A percentile compares a stretch with the other conserved stretches of the same genome.
Evolutionary conservation across 2,113 vertebrate genomes (phyloP).

Genomic region (Delphinus delphis): DNA sequence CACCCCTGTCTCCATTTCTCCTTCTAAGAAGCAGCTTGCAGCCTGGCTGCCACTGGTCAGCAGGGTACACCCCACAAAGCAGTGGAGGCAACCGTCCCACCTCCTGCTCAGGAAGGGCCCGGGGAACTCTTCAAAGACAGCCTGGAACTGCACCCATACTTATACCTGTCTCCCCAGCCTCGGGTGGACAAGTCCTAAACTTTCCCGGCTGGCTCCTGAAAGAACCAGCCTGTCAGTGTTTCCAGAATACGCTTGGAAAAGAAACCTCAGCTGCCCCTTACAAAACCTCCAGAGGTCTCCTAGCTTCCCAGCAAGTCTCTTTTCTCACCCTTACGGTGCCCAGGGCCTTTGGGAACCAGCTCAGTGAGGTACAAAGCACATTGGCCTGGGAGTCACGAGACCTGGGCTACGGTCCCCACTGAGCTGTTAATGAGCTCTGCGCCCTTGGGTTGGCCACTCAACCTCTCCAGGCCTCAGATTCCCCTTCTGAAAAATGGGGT

Average conservation of each 20-base stretch:
- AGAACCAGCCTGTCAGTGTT: neutral
- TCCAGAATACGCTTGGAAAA: neutral
- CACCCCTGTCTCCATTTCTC: rapidly evolving
- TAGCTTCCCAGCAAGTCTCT: neutral
- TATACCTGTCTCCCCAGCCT: neutral
- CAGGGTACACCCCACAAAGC: neutral
- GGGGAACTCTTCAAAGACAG: neutral
- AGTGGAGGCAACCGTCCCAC: neutral
- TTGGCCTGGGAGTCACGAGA: neutral
- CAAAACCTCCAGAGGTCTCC: neutral
- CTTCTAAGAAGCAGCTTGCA: neutral
- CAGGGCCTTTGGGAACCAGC: neutral
- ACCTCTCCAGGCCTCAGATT: neutral
- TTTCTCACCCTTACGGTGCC: neutral
- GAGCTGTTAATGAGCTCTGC: neutral
- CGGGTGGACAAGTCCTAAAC: neutral
- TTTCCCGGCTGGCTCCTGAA: neutral
- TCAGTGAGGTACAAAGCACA: neutral
- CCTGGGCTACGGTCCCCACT: neutral
- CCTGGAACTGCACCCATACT: rapidly evolving
- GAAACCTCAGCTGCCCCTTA: neutral
- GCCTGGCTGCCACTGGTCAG: neutral
- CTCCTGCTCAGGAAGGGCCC: neutral
- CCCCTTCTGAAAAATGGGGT: neutral
- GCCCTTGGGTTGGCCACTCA: neutral